These are phyloP conservation scores for Pelobates cultripes DNA, from an alignment of 2,797 vertebrate species.

Conservation along the genomic window DNA sequence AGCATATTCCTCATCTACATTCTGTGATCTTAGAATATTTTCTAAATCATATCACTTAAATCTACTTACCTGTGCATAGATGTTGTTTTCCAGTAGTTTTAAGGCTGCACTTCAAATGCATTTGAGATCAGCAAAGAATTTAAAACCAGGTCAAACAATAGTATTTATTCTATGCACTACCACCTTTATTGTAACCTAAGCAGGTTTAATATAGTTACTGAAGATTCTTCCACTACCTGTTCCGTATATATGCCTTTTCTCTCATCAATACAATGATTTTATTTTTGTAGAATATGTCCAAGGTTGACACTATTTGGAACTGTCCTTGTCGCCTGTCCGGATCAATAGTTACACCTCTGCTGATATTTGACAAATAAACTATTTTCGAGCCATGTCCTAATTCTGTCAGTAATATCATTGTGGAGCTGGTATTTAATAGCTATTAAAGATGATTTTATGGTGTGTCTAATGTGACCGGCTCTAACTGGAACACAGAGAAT, in stretches of 20 bases:
- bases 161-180: no score
- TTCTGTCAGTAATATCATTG: conserved; percentile 45
- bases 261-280: conserved; percentile 47
- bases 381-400: conserved; percentile 52
- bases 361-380: conserved; percentile 53
- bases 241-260: conserved; percentile 35
- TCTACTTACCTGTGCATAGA: no score
- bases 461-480: conserved; percentile 44
- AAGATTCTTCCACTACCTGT: conserved; percentile 30
- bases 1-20: no score
- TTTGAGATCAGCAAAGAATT: no score
- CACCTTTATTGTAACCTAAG: no score
- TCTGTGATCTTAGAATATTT: no score
- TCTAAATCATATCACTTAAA: no score
- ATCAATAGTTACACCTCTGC: conserved; percentile 43
- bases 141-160: no score
- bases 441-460: conserved; percentile 52
- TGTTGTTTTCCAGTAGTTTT: no score
- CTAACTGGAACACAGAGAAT: conserved; percentile 45
- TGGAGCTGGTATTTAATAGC: conserved; percentile 51
- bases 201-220: background rate
- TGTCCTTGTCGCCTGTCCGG: conserved; percentile 40
- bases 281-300: conserved; percentile 34
- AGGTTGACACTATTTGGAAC: conserved; percentile 44
- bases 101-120: no score